Evolutionary conservation across 2,113 vertebrate genomes (phyloP).

Genomic region (Elachura formosa): DNA sequence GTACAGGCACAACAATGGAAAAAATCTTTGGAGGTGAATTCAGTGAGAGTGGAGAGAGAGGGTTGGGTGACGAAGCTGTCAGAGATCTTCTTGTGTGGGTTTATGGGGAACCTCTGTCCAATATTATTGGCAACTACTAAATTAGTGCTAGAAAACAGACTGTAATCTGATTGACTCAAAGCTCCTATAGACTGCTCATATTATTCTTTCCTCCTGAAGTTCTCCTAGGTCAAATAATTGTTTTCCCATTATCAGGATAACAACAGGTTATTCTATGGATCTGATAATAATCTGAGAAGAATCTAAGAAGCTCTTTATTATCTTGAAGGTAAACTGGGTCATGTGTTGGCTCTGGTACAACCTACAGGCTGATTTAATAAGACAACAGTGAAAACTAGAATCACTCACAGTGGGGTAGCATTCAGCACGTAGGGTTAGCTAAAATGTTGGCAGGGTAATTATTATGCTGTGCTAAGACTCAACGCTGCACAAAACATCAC

Average conservation of each 20-base stretch:
- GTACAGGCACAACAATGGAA: not conserved
- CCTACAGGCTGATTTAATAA: constrained; percentile 11
- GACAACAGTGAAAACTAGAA: constrained; percentile 16
- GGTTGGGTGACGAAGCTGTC: not conserved
- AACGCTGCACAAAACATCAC: not conserved
- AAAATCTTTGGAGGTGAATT: not conserved
- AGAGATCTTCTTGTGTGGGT: not conserved
- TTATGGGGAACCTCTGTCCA: not conserved
- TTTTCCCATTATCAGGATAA: not conserved
- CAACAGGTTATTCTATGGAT: not conserved
- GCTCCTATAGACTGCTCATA: not conserved
- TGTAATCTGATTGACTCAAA: not conserved
- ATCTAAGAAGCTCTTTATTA: not conserved
- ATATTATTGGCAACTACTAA: not conserved
- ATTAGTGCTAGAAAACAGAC: not conserved
- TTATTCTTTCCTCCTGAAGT: not conserved
- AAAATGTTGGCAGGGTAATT: not conserved
- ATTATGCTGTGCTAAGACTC: not conserved
- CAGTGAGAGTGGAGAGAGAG: not conserved
- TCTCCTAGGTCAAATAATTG: not conserved
- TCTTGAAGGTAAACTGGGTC: not conserved
- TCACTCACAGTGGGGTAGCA: not conserved
- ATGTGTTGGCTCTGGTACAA: not conserved
- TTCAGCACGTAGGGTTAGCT: not conserved
- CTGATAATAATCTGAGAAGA: not conserved